Conservation (phyloP, 2,113 vertebrate species). For the Mesitornis unicolor region DNA sequence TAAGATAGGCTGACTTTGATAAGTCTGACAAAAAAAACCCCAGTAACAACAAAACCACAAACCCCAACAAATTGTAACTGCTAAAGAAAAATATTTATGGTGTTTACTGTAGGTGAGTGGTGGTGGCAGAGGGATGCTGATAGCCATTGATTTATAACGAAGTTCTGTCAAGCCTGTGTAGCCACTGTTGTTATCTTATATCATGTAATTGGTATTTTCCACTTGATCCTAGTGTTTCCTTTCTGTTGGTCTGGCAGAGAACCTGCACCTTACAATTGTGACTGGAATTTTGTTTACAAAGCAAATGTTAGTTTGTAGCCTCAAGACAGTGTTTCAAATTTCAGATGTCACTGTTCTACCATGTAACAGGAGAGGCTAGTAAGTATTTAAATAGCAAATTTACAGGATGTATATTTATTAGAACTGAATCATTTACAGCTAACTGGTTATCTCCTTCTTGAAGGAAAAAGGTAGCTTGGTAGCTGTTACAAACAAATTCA, state of each 20-base stretch:
- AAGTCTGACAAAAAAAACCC: background rate
- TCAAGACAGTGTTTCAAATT: constrained; percentile 13
- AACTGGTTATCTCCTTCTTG: background rate
- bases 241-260: background rate
- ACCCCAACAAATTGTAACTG: background rate
- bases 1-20: background rate
- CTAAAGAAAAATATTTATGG: background rate
- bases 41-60: background rate
- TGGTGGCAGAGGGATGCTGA: background rate
- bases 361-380: constrained; percentile 6
- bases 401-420: constrained; percentile 24
- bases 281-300: constrained; percentile 35
- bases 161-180: background rate
- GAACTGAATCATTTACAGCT: constrained; percentile 12
- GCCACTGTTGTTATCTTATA: background rate
- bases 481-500: background rate
- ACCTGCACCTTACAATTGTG: background rate
- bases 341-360: background rate
- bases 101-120: background rate
- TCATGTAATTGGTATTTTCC: background rate
- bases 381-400: constrained; percentile 53
- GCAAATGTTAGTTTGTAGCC: constrained; percentile 2
- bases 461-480: background rate
- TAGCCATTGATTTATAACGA: background rate
- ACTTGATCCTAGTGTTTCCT: background rate